Base-by-base conservation (phyloP, 2,888 invertebrate genomes). In the Hyppa rectilinea region DNA sequence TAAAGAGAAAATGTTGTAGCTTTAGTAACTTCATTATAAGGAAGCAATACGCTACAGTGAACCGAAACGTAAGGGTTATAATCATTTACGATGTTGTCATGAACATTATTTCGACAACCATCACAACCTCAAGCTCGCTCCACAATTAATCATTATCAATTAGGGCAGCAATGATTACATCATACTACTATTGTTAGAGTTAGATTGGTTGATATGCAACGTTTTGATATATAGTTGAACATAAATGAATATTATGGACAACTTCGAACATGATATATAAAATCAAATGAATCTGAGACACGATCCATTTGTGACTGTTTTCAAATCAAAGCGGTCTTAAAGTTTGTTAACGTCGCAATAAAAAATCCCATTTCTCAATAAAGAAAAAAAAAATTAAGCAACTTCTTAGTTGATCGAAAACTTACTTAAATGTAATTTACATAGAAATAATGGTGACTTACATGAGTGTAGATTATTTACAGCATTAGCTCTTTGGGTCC, bases 401-500 rank as follows among this genome's bases (percentile, higher is more conserved):
- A 14, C 9, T 64, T 50, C 31, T 52, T 49, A 75, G 14, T 55
- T 26, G 31, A 67, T n/a, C 40, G 31, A 52, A 73, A 74, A 29
- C 45, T 71, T 64, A 70, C 20, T 9, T 45, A 58, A 74, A 66
- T 77, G 65, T 55, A 75, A 85, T 80, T 73, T 78, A 84, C 68
- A 78, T 34, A 56, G 55, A 71, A 43, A 50, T 23, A 49, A 75
- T 71, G 62, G 34, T 81, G 53, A 81, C 49, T 70, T 77, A 84
- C 43, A 72, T 47, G 55, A 73, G 65, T 76, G 47, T 60, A 61
- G 29, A 40, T 60, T 85, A 84, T 85, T 76, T 85, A 85, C 85
- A 85, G 71, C 71, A 50, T 75, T 62, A 73, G 72, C 56, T 78
- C 73, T 78, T 85, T 85, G 81, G 85, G 72, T 85, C 85, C 86